A percentile compares a stretch with the other conserved stretches of the same genome.
Evolutionary conservation across 2,888 invertebrate genomes (phyloP).

Genomic region (Aspidapion aeneum): DNA sequence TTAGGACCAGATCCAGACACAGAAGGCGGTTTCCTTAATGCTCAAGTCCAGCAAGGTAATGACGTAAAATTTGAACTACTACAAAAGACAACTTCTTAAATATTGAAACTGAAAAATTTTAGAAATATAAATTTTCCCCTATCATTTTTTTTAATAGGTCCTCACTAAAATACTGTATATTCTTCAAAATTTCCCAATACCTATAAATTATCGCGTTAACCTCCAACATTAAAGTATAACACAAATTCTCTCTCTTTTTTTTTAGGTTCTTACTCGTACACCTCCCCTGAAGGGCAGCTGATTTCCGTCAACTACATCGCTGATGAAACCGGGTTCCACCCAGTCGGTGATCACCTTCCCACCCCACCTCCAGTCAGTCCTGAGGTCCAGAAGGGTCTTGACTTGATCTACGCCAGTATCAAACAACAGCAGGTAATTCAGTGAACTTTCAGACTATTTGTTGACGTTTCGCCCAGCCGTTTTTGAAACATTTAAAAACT

Average conservation of each 20-base stretch:
- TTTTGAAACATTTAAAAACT: no score
- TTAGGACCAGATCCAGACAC: conserved; percentile 47
- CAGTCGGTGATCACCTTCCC: conserved; percentile 77
- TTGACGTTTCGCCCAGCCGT: no score
- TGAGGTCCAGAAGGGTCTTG: conserved; percentile 83
- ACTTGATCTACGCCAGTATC: conserved; percentile 83
- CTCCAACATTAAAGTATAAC: no score
- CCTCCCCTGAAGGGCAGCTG: conserved; percentile 72
- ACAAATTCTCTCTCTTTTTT: no score
- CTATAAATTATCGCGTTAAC: no score
- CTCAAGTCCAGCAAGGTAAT: conserved; percentile 67
- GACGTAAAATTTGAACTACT: no score
- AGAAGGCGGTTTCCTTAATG: conserved; percentile 61
- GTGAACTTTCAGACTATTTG: background rate
- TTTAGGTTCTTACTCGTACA: conserved; percentile 68
- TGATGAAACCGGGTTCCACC: conserved; percentile 79
- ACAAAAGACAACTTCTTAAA: no score
- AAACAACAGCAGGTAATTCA: conserved; percentile 56
- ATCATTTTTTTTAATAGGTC: no score
- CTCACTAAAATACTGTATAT: no score
- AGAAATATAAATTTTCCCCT: no score
- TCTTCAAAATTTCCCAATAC: no score
- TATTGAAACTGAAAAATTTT: no score
- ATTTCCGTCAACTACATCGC: conserved; percentile 77
- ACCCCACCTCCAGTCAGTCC: conserved; percentile 80